Conservation (phyloP, 2,888 invertebrate species). For the Dastarcus helophoroides region DNA sequence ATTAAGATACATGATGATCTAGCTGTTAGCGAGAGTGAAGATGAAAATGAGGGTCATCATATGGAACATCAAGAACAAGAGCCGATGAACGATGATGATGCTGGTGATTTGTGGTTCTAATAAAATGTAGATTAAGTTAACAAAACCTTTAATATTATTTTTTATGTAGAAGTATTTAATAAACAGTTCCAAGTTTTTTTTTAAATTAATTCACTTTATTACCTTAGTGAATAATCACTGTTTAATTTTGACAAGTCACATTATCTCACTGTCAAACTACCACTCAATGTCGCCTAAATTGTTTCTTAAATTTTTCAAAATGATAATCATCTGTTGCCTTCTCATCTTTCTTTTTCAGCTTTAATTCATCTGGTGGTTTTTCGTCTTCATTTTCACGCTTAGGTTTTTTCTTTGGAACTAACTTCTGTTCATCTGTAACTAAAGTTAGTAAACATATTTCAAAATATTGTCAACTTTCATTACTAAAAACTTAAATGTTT, state of each 20-base stretch:
- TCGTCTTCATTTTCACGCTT: constrained; percentile 44
- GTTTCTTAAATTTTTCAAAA: constrained; percentile 93
- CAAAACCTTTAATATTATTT: too few species aligned
- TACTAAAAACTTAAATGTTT: too few species aligned
- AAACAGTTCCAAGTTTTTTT: too few species aligned
- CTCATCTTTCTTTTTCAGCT: constrained; percentile 70
- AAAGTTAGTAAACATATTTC: constrained; percentile 27
- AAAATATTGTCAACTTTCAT: too few species aligned
- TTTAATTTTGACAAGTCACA: too few species aligned
- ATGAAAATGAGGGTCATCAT: too few species aligned
- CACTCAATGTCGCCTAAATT: constrained; percentile 67
- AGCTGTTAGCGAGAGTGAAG: constrained; percentile 68
- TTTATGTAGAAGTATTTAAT: too few species aligned
- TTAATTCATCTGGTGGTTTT: constrained; percentile 32
- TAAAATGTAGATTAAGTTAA: too few species aligned
- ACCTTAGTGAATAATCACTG: too few species aligned
- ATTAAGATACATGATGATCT: constrained; percentile 62
- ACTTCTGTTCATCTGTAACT: constrained; percentile 78
- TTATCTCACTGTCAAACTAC: too few species aligned
- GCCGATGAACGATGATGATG: constrained; percentile 38
- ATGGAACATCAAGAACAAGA: constrained; percentile 18
- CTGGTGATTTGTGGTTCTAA: constrained; percentile 50
- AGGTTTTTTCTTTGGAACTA: constrained; percentile 47
- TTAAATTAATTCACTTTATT: too few species aligned
- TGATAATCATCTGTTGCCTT: constrained; percentile 96